Base-by-base conservation (phyloP, 2,113 vertebrate genomes). In the Apistogramma diplotaenia region DNA sequence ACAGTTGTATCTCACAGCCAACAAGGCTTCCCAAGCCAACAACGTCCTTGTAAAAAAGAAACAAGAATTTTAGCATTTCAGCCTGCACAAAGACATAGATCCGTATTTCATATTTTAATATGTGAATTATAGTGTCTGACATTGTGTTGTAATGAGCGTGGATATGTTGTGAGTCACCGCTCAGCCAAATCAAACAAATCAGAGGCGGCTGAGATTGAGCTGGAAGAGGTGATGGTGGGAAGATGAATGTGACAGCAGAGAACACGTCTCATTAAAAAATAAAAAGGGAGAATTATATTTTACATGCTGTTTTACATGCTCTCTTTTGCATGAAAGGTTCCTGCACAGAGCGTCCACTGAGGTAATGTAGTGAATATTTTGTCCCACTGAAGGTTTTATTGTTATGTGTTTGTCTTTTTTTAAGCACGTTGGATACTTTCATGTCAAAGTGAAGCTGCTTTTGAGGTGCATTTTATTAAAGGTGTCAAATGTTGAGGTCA, bases 131-230 rank as follows among this genome's bases (percentile, higher is more conserved):
- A 49, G 18, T 70, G 21, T 60, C 53, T 70, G 46, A 70, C 21
- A 58, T 11, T 8, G 8, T 29, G 29, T 37, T n/a, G 8, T 40
- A 8, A 57, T 53, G 31, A 1, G 3, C 59, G 55, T 78, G 51
- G 76, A 72, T 16, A 31, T 13, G 58, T 51, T 84, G 27, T 90
- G 87, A 91, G 67, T 88, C 76, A 85, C 37, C 53, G 27, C 74
- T 77, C 55, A 53, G 55, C 25, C 49, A 74, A 90, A 84, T 75
- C 53, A 76, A 84, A 85, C 60, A 89, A 60, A 75, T 79, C 54
- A 56, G 10, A 71, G 74, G 70, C 71, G 27, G 49, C n/a, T 79
- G 60, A 71, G 74, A 73, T 6, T 59, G 74, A 80, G 23, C 53
- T 51, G 60, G 56, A 83, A 58, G 76, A 62, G 6, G 23, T 78